phyloP scores from a whole-genome alignment of 2,888 invertebrate genomes.

The Aporophyla lueneburgensis region DNA sequence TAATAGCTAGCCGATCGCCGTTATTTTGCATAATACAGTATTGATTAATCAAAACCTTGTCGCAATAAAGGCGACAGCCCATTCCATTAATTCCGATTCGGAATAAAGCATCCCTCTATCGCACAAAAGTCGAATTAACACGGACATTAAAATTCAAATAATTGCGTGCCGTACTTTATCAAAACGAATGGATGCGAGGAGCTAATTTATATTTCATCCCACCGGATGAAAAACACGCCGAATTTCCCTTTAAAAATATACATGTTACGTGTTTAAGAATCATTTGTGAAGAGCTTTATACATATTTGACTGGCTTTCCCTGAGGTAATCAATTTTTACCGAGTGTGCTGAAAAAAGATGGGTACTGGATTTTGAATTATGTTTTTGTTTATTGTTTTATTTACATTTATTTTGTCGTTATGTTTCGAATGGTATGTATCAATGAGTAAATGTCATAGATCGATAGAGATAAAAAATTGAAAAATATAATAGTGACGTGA shows the following conservation, averaged over 20 bases:
- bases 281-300: conserved; percentile 50
- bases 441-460: no score
- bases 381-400: conserved; percentile 12
- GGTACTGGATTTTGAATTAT: conserved; percentile 12
- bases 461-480: no score
- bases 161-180: conserved; percentile 58
- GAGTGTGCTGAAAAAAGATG: conserved; percentile 16
- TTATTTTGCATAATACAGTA: conserved; percentile 17
- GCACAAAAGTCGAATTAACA: conserved; percentile 54
- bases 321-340: conserved; percentile 54
- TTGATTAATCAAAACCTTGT: conserved; percentile 43
- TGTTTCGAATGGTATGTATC: not conserved
- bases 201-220: conserved; percentile 66
- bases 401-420: not conserved
- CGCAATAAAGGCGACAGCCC: conserved; percentile 8
- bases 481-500: no score
- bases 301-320: conserved; percentile 52
- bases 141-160: conserved; percentile 62
- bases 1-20: not conserved
- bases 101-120: conserved; percentile 41
- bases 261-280: conserved; percentile 54
- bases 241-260: conserved; percentile 50
- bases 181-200: conserved; percentile 52
- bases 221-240: conserved; percentile 34
- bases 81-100: conserved; percentile 32